Evolutionary conservation across 1,140 invertebrate species (phyloP), one percentile per base, ranked within the genome.

Genomic region (Phenacoccus solenopsis): DNA sequence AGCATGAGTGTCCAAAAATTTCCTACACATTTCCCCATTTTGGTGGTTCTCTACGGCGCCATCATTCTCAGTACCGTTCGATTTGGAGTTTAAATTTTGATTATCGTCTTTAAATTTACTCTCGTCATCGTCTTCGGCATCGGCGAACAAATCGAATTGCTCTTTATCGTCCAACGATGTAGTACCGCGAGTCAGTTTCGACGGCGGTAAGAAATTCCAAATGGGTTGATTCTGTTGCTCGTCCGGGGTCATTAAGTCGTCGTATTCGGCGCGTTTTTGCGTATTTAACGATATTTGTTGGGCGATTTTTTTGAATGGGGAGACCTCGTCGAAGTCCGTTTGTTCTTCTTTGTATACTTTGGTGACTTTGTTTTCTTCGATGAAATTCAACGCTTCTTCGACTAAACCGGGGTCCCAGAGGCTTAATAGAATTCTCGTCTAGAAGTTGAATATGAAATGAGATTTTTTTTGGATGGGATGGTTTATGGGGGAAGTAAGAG

Each of bases 371-470:
- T 89, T 85, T 74, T 89, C 86, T 75, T 93, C 90, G 30, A 94
- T 84, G 75, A 90, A 90, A 13, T 84, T 85, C 57, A 93, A 81
- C 0, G 90, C 90, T 77, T 94, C 90, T 77, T 94, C 91, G 0
- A 94, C 88, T 22, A 93, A 80, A 12, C 85, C 85, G 0, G 90
- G 86, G 77, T 93, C 90, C 88, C 90, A 93, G 0, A 93, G 81
- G 69, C 87, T 88, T 9, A 93, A 78, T 30, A 94, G 80, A 27
- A 88, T 88, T 71, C 87, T 83, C 0, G 89, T 90, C 82, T 84
- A 75, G 25, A 76, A 74, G 70, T 16, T 56, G 22, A 69, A 61
- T 28, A 70, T 67, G 72, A n/a, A 25, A 57, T 32, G 10, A 57
- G 7, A 59, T 7, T 24, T 22, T 25, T 64, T n/a, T n/a, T n/a